Conservation (phyloP, 2,888 invertebrate genomes). For the Eilema sororculum region DNA sequence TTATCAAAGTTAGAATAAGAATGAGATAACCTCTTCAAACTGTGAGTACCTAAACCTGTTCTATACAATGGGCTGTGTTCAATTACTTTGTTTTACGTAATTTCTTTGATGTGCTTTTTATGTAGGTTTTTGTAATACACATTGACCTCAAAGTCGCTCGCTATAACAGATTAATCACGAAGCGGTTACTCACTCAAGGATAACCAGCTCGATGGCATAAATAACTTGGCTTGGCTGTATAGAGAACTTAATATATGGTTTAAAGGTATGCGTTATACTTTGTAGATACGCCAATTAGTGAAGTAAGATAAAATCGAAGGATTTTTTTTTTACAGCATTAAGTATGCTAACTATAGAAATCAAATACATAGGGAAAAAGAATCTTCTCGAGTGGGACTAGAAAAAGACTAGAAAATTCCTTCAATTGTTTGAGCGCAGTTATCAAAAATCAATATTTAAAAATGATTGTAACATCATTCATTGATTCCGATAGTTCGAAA, state of each 20-base stretch:
- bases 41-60: conserved; percentile 3
- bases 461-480: too few species aligned
- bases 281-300: background rate
- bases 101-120: conserved; percentile 10
- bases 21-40: conserved; percentile 1
- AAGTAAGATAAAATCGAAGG: too few species aligned
- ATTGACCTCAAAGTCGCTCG: conserved; percentile 20
- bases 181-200: conserved; percentile 19
- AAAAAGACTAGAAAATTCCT: too few species aligned
- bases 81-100: conserved; percentile 6
- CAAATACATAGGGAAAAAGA: too few species aligned
- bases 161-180: conserved; percentile 17
- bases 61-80: background rate
- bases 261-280: conserved; percentile 1
- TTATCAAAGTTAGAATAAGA: background rate
- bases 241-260: background rate
- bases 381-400: too few species aligned
- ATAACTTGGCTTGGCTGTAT: background rate
- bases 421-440: too few species aligned
- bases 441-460: too few species aligned
- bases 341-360: too few species aligned
- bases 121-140: conserved; percentile 14
- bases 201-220: conserved; percentile 17
- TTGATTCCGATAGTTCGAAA: too few species aligned
- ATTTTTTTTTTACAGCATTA: too few species aligned